These are phyloP conservation scores for Poecilia wingei DNA, from an alignment of 2,797 vertebrate genomes.

Conservation along the genomic window DNA sequence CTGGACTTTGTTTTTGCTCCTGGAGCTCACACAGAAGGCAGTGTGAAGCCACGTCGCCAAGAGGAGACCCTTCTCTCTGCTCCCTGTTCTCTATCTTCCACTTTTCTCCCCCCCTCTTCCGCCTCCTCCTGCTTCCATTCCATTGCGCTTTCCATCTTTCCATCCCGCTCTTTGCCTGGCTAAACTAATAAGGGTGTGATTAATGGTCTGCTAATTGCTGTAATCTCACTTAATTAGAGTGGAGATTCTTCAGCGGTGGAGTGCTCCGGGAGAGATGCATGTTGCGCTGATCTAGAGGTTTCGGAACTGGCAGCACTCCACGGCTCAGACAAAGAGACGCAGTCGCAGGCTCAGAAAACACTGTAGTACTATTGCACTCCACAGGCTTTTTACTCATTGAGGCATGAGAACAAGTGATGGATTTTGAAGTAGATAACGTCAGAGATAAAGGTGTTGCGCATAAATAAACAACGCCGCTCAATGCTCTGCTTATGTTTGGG, in stretches of 20 bases:
- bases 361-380: constrained; percentile 26
- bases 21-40: constrained; percentile 48
- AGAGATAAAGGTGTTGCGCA: background rate
- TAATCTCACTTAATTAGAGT: constrained; percentile 83
- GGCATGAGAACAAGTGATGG: background rate
- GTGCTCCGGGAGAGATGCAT: constrained; percentile 64
- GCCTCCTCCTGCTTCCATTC: constrained; percentile 42
- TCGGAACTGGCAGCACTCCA: constrained; percentile 49
- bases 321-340: constrained; percentile 25
- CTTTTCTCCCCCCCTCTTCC: constrained; percentile 18
- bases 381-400: constrained; percentile 13
- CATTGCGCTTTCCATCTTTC: constrained; percentile 51
- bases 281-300: constrained; percentile 67
- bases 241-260: constrained; percentile 74
- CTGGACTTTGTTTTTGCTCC: constrained; percentile 61
- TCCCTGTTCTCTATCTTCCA: constrained; percentile 8
- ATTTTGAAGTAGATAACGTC: constrained; percentile 1
- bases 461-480: background rate
- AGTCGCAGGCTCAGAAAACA: constrained; percentile 13
- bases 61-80: constrained; percentile 48
- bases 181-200: constrained; percentile 84
- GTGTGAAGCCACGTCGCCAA: constrained; percentile 58
- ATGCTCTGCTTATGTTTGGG: background rate
- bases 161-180: constrained; percentile 65
- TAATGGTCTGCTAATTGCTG: constrained; percentile 84